Conservation (phyloP, 2,797 vertebrate species). For the Acestrorhynchus altus region DNA sequence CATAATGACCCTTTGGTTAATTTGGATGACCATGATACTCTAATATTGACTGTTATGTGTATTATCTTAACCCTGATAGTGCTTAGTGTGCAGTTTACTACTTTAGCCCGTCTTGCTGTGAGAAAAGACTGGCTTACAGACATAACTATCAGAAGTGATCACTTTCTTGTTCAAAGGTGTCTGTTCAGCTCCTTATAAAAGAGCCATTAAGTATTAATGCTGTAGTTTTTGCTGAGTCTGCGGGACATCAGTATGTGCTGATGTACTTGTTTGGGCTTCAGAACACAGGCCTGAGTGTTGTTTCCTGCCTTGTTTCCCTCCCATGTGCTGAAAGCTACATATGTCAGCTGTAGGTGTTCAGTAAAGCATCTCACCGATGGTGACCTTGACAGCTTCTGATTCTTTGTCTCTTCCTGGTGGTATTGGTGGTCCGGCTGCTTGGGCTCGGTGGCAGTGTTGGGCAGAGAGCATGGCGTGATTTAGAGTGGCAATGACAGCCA, state of each 20-base stretch:
- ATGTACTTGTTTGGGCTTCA: not conserved
- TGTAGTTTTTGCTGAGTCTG: not conserved
- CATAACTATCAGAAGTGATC: no score
- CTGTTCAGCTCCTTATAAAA: no score
- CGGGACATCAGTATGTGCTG: not conserved
- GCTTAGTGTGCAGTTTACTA: no score
- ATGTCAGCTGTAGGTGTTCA: slow-evolving; percentile 21
- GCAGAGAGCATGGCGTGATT: slow-evolving; percentile 12
- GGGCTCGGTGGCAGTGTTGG: slow-evolving; percentile 7
- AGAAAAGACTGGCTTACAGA: no score
- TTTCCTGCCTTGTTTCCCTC: not conserved
- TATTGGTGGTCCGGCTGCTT: not conserved
- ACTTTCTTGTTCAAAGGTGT: no score
- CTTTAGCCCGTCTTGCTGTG: no score
- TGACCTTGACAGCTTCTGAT: slow-evolving; percentile 11
- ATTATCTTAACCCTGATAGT: no score
- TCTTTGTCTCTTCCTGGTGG: slow-evolving; percentile 2
- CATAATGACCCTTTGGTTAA: no score
- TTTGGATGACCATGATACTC: no score
- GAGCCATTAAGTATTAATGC: not conserved
- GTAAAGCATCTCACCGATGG: slow-evolving; percentile 34
- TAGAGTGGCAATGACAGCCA: slow-evolving; percentile 12
- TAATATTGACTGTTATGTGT: no score
- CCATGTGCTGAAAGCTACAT: not conserved
- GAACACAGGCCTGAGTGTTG: not conserved